These are phyloP conservation scores for Alosa sapidissima DNA, from an alignment of 2,797 vertebrate species.

Conservation along the genomic window DNA sequence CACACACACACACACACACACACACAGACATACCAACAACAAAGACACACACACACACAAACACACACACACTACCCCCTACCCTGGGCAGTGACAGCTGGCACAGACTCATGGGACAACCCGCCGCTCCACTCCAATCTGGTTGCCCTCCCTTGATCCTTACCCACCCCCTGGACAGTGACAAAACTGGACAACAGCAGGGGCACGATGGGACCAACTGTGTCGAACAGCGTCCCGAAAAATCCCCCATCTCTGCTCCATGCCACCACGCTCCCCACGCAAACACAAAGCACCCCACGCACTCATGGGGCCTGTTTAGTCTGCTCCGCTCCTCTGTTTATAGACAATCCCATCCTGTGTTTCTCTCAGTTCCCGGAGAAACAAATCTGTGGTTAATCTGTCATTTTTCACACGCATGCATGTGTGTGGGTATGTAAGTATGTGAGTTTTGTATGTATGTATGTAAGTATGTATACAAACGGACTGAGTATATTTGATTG, in stretches of 20 bases:
- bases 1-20: not conserved
- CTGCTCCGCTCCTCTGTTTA: slow-evolving; percentile 6
- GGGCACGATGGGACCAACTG: not conserved
- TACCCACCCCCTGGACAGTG: not conserved
- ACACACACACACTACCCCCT: not conserved
- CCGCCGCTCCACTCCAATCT: not conserved
- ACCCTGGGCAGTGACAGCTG: not conserved
- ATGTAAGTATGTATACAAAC: slow-evolving; percentile 35
- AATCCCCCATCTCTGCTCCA: not conserved
- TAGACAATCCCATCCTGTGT: slow-evolving; percentile 26
- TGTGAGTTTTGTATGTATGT: slow-evolving; percentile 31
- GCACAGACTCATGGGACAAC: not conserved
- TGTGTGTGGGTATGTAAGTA: slow-evolving; percentile 26
- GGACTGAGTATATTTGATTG: not conserved
- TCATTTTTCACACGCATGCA: slow-evolving; percentile 46
- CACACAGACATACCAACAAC: not conserved
- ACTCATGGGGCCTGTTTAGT: not conserved
- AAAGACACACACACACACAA: not conserved
- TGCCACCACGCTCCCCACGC: not conserved
- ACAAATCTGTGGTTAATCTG: slow-evolving; percentile 28
- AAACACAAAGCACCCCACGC: not conserved
- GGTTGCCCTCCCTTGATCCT: not conserved
- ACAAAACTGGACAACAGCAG: not conserved
- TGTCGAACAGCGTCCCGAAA: not conserved
- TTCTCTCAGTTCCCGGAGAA: slow-evolving; percentile 19